Conservation (phyloP, 2,113 vertebrate genomes). For the Mirounga angustirostris region DNA sequence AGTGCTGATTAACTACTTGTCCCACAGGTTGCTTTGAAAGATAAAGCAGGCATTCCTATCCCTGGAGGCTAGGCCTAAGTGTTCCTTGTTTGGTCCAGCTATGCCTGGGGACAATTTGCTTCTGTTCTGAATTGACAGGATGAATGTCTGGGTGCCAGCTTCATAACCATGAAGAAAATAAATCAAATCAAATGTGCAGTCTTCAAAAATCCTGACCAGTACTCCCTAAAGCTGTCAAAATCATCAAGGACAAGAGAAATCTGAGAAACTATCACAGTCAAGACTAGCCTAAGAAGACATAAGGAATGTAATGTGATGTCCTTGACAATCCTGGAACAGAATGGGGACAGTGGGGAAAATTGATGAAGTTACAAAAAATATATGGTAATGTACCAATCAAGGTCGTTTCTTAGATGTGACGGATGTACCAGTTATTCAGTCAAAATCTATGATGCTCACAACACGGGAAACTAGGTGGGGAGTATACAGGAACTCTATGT, state of each 20-base stretch:
- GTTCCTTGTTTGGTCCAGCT: background rate
- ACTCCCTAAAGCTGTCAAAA: background rate
- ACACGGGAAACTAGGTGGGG: background rate
- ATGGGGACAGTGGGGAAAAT: background rate
- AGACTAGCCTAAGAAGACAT: background rate
- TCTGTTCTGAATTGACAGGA: background rate
- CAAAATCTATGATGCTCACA: background rate
- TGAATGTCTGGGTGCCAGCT: background rate
- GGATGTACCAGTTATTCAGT: background rate
- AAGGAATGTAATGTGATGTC: background rate
- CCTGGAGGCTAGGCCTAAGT: background rate
- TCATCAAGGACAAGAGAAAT: background rate
- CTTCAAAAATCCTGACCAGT: background rate
- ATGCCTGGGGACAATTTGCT: background rate
- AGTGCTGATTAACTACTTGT: background rate
- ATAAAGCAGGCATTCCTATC: background rate
- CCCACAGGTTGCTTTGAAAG: background rate
- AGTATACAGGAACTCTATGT: background rate
- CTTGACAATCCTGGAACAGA: background rate
- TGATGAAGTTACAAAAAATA: background rate
- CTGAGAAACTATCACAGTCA: background rate
- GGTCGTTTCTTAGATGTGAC: background rate
- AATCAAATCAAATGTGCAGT: background rate
- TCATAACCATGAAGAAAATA: background rate
- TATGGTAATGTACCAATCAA: background rate